Evolutionary conservation across 2,888 invertebrate species (phyloP), one percentile per base, ranked within the genome.

Genomic region (Coelinius sp.): DNA sequence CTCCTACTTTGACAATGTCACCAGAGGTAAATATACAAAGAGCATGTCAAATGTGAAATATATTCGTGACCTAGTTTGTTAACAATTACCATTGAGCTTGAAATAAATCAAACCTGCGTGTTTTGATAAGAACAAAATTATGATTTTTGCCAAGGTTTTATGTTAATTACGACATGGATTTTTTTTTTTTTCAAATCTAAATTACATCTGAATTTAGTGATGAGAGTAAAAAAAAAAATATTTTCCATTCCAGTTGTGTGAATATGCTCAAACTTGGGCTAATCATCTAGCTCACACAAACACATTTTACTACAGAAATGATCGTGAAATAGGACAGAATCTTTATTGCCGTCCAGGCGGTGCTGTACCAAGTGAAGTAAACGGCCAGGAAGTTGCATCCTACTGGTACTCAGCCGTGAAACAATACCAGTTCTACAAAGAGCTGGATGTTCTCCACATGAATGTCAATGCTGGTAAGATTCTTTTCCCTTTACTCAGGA

Each of bases 251-350:
- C 88, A 94, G 94, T 86, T 95, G 49, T 95, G 94, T 84, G 92
- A 93, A 84, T 91, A 93, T 84, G 94, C 95, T 64, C 96, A 96
- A 88, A 93, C 94, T 46, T 96, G 95, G 95, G 96, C 96, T 4
- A 95, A 96, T 87, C 93, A 95, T 82, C 88, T 96, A 81, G 95
- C 95, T 10, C 93, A 94, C 85, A 94, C 93, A 2, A 93, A 94
- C 84, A 92, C 92, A 80, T 94, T 95, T 88, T 92, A 92, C 87
- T 93, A 94, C 87, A 90, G 94, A 77, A 93, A 92, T 85, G 93
- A 94, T 85, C 91, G 92, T 64, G 93, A 93, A 80, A 92, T 94
- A 31, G 95, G 95, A 0, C 94, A 95, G 86, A 95, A 94, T 88
- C 89, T 95, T 53, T 94, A 94, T 86, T 94, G 93, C 86, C 90